A percentile compares a stretch with the other conserved stretches of the same genome.
phyloP scores from a whole-genome alignment of 2,888 invertebrate species.

The Cosmopolites sordidus region DNA sequence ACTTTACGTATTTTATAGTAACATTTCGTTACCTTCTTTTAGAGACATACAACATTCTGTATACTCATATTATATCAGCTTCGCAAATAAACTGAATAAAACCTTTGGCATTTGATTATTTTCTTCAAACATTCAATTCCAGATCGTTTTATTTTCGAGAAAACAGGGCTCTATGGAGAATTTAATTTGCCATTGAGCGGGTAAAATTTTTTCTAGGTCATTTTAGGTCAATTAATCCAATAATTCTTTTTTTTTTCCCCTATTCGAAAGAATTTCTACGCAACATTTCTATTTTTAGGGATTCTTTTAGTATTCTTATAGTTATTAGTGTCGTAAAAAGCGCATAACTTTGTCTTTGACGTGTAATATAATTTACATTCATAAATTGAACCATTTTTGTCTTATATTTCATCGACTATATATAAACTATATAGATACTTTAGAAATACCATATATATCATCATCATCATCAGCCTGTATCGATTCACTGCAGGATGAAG shows the following conservation, averaged over 20 bases:
- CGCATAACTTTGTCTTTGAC: background rate
- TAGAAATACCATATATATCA: no score
- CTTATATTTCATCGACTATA: no score
- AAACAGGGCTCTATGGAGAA: no score
- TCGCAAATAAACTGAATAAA: background rate
- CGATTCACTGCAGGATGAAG: no score
- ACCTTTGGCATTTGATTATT: background rate
- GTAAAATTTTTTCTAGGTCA: background rate
- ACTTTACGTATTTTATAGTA: no score
- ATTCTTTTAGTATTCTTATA: background rate
- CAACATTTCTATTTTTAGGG: background rate
- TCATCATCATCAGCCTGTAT: no score
- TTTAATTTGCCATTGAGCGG: background rate
- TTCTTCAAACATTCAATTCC: background rate
- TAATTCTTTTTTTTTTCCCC: background rate
- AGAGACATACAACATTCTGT: no score
- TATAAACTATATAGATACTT: no score
- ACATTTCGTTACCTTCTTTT: no score
- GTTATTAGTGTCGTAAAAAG: background rate
- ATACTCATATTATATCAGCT: background rate
- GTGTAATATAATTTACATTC: no score
- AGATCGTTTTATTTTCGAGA: background rate
- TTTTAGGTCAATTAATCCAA: constrained; percentile 1
- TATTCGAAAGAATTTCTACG: background rate
- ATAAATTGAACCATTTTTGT: no score